A percentile compares a stretch with the other conserved stretches of the same genome.
phyloP scores from a whole-genome alignment of 2,888 invertebrate species.

The Epirrhoe alternata region DNA sequence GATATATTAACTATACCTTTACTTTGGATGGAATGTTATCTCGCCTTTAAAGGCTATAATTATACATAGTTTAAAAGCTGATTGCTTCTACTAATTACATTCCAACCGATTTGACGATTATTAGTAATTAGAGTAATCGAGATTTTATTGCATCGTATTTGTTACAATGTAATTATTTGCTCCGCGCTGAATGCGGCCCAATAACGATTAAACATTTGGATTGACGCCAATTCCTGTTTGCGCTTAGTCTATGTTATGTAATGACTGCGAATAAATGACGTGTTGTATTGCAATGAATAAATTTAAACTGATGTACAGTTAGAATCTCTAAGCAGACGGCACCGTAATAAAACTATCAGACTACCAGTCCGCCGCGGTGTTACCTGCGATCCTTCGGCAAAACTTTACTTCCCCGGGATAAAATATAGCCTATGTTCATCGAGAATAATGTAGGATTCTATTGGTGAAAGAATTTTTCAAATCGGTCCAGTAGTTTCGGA shows the following conservation, averaged over 20 bases:
- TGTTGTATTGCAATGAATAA: constrained; percentile 8
- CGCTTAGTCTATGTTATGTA: constrained; percentile 20
- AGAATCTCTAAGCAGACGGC: not conserved
- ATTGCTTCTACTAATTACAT: not conserved
- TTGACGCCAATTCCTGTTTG: constrained; percentile 50
- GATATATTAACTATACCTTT: too few species aligned
- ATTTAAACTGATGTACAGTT: not conserved
- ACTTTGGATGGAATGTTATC: too few species aligned
- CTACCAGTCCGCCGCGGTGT: too few species aligned
- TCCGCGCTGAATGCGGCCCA: constrained; percentile 36
- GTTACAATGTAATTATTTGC: constrained; percentile 15
- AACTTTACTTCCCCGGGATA: too few species aligned
- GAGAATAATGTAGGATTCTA: too few species aligned
- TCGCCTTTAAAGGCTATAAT: too few species aligned
- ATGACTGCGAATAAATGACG: constrained; percentile 5
- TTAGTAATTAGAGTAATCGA: not conserved
- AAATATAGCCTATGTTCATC: too few species aligned
- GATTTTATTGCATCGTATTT: constrained; percentile 15
- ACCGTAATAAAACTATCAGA: not conserved
- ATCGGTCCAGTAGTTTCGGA: too few species aligned
- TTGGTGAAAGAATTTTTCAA: too few species aligned
- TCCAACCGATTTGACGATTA: not conserved
- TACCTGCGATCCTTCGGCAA: too few species aligned
- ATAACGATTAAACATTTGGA: constrained; percentile 63
- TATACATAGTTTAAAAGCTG: too few species aligned